A percentile compares a stretch with the other conserved stretches of the same genome.
Conservation (phyloP, 1,140 invertebrate genomes). For the Trypoxylus dichotomus region DNA sequence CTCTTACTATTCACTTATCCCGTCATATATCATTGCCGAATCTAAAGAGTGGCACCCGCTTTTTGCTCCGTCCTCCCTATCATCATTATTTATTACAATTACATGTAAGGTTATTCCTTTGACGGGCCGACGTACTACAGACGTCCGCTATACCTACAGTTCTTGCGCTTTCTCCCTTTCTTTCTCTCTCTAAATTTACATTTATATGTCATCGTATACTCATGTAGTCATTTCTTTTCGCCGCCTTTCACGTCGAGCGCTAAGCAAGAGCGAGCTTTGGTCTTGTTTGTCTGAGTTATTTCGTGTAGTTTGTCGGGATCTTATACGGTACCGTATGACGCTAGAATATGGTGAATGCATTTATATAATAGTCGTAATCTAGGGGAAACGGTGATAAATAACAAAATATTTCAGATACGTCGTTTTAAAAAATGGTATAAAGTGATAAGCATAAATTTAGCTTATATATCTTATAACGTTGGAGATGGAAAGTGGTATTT, state of each 20-base stretch:
- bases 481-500: too few species aligned
- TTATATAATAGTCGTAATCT: too few species aligned
- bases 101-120: conserved; percentile 12
- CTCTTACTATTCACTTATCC: conserved; percentile 17
- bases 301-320: not conserved
- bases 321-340: too few species aligned
- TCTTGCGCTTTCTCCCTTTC: not conserved
- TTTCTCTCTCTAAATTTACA: not conserved
- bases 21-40: conserved; percentile 11
- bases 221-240: conserved; percentile 1
- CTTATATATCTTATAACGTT: too few species aligned
- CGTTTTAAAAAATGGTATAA: too few species aligned
- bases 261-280: not conserved
- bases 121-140: not conserved
- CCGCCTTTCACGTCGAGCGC: not conserved
- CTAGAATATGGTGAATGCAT: too few species aligned
- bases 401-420: too few species aligned
- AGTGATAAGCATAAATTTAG: too few species aligned
- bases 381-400: too few species aligned
- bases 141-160: not conserved
- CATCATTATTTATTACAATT: conserved; percentile 26
- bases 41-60: not conserved
- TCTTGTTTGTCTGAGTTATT: not conserved
- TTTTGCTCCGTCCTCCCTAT: not conserved
- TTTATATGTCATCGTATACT: conserved; percentile 14